Percentiles rank a stretch among this genome's conserved stretches.
Evolutionary conservation across 2,888 invertebrate species (phyloP).

Genomic region (Microchrysa polita): DNA sequence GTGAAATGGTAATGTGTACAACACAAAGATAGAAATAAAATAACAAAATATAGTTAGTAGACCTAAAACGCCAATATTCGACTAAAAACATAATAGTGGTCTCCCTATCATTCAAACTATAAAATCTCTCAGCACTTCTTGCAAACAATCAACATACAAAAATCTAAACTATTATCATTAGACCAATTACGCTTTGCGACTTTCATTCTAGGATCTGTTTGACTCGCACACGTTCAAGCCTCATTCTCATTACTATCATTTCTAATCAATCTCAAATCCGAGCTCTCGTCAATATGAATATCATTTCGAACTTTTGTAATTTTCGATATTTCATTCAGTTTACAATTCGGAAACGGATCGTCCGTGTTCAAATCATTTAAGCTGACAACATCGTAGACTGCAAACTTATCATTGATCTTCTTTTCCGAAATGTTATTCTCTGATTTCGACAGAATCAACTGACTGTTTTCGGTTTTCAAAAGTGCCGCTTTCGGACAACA

Average conservation of each 20-base stretch:
- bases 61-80: background rate
- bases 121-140: background rate
- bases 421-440: slow-evolving; percentile 56
- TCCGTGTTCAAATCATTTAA: slow-evolving; percentile 54
- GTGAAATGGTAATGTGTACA: too few species aligned
- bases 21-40: too few species aligned
- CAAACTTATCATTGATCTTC: slow-evolving; percentile 50
- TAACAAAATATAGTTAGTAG: too few species aligned
- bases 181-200: background rate
- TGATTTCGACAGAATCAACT: slow-evolving; percentile 53
- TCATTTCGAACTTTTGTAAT: slow-evolving; percentile 48
- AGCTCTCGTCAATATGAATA: slow-evolving; percentile 22
- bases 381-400: slow-evolving; percentile 56
- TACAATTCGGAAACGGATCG: slow-evolving; percentile 52
- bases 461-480: slow-evolving; percentile 42
- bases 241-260: slow-evolving; percentile 18
- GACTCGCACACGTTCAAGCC: background rate
- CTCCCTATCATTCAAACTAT: background rate
- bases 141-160: slow-evolving; percentile 8
- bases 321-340: slow-evolving; percentile 53
- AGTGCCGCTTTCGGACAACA: slow-evolving; percentile 24
- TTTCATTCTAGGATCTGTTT: background rate
- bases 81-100: slow-evolving; percentile 10
- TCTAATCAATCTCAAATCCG: slow-evolving; percentile 28
- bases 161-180: background rate